phyloP scores from a whole-genome alignment of 2,888 invertebrate species.

The Drosophila kanekoi region DNA sequence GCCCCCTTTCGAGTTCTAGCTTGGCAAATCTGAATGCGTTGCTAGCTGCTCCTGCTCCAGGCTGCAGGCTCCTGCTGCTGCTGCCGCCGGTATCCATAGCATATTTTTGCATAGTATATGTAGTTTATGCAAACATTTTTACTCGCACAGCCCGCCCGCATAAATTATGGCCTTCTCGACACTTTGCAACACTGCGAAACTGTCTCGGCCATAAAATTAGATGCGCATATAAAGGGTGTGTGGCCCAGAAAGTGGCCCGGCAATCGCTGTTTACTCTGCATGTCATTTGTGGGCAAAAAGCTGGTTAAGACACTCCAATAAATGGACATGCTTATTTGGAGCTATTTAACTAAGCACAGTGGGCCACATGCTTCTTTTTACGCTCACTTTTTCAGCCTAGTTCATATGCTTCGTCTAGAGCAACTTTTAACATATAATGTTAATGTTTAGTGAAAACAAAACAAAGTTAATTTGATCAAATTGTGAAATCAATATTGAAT shows the following conservation, averaged over 20 bases:
- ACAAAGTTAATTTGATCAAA: no score
- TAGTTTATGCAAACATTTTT: constrained; percentile 79
- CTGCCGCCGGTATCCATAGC: constrained; percentile 45
- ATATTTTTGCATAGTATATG: constrained; percentile 75
- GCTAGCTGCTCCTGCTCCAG: constrained; percentile 1
- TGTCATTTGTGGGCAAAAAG: constrained; percentile 55
- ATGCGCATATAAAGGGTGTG: constrained; percentile 64
- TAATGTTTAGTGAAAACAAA: no score
- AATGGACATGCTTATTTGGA: constrained; percentile 4
- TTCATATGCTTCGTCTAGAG: no score
- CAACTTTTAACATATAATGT: no score
- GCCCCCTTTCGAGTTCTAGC: not conserved
- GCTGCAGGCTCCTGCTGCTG: not conserved
- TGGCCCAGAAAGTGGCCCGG: constrained; percentile 54
- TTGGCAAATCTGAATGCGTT: constrained; percentile 47
- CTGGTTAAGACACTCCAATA: constrained; percentile 21
- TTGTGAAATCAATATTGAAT: no score
- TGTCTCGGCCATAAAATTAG: constrained; percentile 61
- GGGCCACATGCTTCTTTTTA: no score
- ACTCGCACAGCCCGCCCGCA: constrained; percentile 71
- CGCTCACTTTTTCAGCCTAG: no score
- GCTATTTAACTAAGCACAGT: constrained; percentile 3
- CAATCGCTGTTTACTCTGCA: constrained; percentile 67
- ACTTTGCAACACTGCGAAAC: constrained; percentile 46
- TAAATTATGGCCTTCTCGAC: constrained; percentile 66